Percentiles rank a stretch among this genome's conserved stretches.
Evolutionary conservation across 2,888 invertebrate genomes (phyloP).

Genomic region (Melikaiella ostensackeni): DNA sequence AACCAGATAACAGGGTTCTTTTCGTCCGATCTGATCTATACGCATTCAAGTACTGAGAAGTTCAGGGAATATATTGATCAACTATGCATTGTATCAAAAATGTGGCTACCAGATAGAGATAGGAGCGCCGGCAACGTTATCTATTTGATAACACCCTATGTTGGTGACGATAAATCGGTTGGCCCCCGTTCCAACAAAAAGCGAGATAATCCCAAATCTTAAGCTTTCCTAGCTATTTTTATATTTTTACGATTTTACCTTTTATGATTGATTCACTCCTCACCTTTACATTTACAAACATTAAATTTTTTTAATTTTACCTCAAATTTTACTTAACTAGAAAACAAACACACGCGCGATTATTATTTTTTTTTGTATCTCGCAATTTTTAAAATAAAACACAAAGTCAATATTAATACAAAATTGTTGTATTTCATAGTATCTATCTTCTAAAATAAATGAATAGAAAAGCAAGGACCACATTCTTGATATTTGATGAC

Average conservation of each 20-base stretch:
- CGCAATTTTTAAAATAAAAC: too few relatives aligned
- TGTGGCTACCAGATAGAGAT: constrained; percentile 76
- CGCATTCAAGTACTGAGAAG: constrained; percentile 64
- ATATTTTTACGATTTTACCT: neutral
- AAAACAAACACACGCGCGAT: too few relatives aligned
- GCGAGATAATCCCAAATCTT: constrained; percentile 13
- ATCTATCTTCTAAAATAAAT: too few relatives aligned
- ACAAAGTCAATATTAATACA: too few relatives aligned
- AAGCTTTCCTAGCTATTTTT: neutral
- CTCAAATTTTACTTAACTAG: too few relatives aligned
- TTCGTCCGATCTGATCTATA: constrained; percentile 53
- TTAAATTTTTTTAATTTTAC: too few relatives aligned
- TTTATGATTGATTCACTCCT: neutral
- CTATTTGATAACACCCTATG: constrained; percentile 59
- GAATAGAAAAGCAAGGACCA: too few relatives aligned
- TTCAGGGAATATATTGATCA: constrained; percentile 72
- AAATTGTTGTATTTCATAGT: too few relatives aligned
- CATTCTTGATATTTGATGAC: too few relatives aligned
- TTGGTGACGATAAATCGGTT: constrained; percentile 52
- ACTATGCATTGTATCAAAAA: constrained; percentile 76
- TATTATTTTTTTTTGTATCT: too few relatives aligned
- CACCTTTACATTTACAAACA: neutral
- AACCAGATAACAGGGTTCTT: neutral
- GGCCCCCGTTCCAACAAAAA: constrained; percentile 39
- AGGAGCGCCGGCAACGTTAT: constrained; percentile 75